Percentiles rank a stretch among this genome's conserved stretches.
Evolutionary conservation across 2,113 vertebrate species (phyloP).

Genomic region (Podarcis cretensis): DNA sequence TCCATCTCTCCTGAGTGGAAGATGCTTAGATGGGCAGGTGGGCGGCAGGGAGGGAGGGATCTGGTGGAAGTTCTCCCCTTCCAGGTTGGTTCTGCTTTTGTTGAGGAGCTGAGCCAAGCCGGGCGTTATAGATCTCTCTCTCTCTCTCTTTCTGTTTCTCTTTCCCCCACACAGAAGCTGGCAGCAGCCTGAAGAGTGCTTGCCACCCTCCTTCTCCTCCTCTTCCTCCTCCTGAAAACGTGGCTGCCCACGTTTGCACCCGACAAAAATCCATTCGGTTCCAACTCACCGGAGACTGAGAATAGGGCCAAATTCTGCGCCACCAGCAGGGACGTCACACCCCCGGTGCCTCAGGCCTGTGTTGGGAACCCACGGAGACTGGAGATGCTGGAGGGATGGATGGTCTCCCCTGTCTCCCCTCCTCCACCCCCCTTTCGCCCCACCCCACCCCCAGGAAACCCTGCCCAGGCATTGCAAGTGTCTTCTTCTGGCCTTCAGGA

Average conservation of each 20-base stretch:
- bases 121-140: neutral
- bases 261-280: slow-evolving; percentile 64
- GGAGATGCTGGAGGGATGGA: slow-evolving; percentile 35
- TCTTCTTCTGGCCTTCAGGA: slow-evolving; percentile 68
- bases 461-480: slow-evolving; percentile 50
- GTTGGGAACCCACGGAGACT: neutral
- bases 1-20: no score
- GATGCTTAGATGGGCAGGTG: no score
- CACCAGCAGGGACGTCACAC: slow-evolving; percentile 44
- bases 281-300: slow-evolving; percentile 49
- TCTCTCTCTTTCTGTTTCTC: slow-evolving; percentile 57
- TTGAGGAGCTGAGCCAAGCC: neutral
- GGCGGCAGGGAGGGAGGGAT: neutral
- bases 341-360: slow-evolving; percentile 38
- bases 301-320: slow-evolving; percentile 18
- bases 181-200: slow-evolving; percentile 62
- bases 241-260: slow-evolving; percentile 54
- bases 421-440: slow-evolving; percentile 19
- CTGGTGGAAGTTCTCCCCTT: neutral
- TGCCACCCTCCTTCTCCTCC: slow-evolving; percentile 21
- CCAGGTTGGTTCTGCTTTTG: neutral
- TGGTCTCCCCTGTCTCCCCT: slow-evolving; percentile 40
- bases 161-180: slow-evolving; percentile 71
- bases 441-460: slow-evolving; percentile 15
- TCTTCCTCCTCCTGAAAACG: slow-evolving; percentile 10